Base-by-base conservation (phyloP, 92 coral and sea anemone species). In the Metridium senile region DNA sequence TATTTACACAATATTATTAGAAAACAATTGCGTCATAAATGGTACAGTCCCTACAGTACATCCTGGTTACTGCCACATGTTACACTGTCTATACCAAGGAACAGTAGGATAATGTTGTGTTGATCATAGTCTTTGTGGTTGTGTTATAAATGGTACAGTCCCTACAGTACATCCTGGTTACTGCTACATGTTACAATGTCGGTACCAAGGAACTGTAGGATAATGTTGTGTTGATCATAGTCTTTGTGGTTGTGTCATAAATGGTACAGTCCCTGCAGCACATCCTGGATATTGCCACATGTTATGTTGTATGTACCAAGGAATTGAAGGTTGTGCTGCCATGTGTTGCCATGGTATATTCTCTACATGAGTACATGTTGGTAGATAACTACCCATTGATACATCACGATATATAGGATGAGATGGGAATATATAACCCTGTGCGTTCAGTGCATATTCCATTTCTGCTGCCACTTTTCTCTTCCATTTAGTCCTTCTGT, bases 401-500 rank as follows among this genome's bases (percentile, higher is more conserved):
- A 73, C 30, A 35, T 73, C 78, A 11, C 64, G 78, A 35, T 54
- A 73, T 17, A 73, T 73, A 2, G 92, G 92, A 68, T 88, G 93
- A 0, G 89, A 80, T 20, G 93, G 93, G 30, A 74, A 84, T 26
- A 84, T 75, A 62, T 80, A 84, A 0, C 93, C 93, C 30, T 87
- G 91, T 1, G 91, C 91, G 23, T 77, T 77, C 30, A 79, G 31
- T 0, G 86, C 84, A 74, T 89, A 93, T 65, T 96, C 99, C 96
- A 93, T 92, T 61, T 96, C 97, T 27, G 99, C 90, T 1, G 99
- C 93, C 19, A 96, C 80, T 59, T 96, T 92, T 46, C 99, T 86
- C 66, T 96, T 96, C 99, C 99, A 96, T 71, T 96, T 96, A 1
- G 99, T 96, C 28, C 99, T 83, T 45, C 99, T 88, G 66, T 96